Evolutionary conservation across 2,113 vertebrate species (phyloP), one percentile per base, ranked within the genome.

Genomic region (Pimephales promelas): DNA sequence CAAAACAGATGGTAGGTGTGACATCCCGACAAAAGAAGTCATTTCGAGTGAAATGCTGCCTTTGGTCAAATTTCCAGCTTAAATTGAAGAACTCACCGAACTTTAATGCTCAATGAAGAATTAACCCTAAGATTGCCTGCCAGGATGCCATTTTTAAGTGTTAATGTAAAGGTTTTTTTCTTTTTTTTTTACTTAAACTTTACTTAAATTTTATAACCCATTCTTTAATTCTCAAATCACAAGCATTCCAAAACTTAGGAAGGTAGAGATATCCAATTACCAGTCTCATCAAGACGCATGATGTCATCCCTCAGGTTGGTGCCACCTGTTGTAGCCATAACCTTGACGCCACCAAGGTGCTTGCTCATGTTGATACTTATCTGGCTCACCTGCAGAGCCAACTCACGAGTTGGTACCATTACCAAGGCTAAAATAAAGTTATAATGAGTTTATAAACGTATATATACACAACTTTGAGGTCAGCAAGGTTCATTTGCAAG

Each of bases 321-420:
- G 72, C 94, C 94, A n/a, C 94, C 94, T 0, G 94, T 95, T 26
- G 94, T 95, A 47, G 94, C 94, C 94, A 95, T 95, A 77, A 95
- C 88, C 87, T 94, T 95, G 57, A 95, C 92, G 34, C 94, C 94
- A 31, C 94, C 94, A 68, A 95, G 87, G 88, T 95, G 94, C 85
- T 94, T 95, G 87, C 93, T 94, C 89, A 95, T 89, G 89, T 94
- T 94, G 88, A 95, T 95, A 84, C 92, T 89, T 84, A 95, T 95
- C 90, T 95, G 94, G 84, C 94, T 95, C 79, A 95, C 89, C 88
- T 95, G 94, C 86, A 95, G 90, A 0, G 94, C 94, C 87, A 95
- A 85, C 90, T 95, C 94, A 74, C 94, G 93, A 3, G 94, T 95
- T 43, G 94, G 94, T 40, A 95, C 94, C 92, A 95, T 89, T 62